Percentiles rank a stretch among this genome's conserved stretches.
Evolutionary conservation across 2,797 vertebrate genomes (phyloP).

Genomic region (Chanos chanos): DNA sequence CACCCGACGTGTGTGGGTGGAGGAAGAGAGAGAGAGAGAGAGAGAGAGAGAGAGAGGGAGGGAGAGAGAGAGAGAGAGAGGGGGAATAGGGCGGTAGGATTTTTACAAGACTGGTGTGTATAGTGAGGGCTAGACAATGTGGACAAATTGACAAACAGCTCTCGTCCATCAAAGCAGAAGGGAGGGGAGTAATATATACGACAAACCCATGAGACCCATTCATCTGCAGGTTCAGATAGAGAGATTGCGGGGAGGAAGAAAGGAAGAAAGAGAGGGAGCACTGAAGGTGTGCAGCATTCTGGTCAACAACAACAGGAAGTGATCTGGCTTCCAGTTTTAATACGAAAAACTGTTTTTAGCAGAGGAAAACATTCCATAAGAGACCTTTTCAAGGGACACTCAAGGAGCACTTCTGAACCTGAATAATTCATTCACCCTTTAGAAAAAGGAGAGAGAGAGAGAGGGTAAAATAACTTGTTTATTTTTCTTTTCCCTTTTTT

Average conservation of each 20-base stretch:
- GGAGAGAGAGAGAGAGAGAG: not conserved
- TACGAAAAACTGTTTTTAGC: slow-evolving; percentile 2
- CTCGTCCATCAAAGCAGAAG: slow-evolving; percentile 29
- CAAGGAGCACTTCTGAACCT: slow-evolving; percentile 16
- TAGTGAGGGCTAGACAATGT: slow-evolving; percentile 28
- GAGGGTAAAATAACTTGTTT: slow-evolving; percentile 3
- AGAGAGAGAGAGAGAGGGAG: not conserved
- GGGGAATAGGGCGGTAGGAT: too few species aligned
- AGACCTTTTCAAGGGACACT: slow-evolving; percentile 14
- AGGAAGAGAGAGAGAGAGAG: slow-evolving; percentile 5
- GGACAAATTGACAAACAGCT: slow-evolving; percentile 43
- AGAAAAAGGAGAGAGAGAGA: slow-evolving; percentile 7
- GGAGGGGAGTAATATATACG: slow-evolving; percentile 33
- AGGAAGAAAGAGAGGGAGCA: not conserved
- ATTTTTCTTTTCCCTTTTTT: slow-evolving; percentile 27
- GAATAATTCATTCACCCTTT: slow-evolving; percentile 36
- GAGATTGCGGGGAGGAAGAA: slow-evolving; percentile 1
- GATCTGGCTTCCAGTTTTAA: slow-evolving; percentile 7
- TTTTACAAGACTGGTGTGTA: slow-evolving; percentile 21
- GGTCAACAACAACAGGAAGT: not conserved
- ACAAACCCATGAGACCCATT: slow-evolving; percentile 24
- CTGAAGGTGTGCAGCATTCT: not conserved
- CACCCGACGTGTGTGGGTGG: not conserved
- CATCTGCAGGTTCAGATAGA: slow-evolving; percentile 12
- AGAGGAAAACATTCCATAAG: not conserved